Evolutionary conservation across 1,140 invertebrate species (phyloP).

Genomic region (Drosophila nebulosa): DNA sequence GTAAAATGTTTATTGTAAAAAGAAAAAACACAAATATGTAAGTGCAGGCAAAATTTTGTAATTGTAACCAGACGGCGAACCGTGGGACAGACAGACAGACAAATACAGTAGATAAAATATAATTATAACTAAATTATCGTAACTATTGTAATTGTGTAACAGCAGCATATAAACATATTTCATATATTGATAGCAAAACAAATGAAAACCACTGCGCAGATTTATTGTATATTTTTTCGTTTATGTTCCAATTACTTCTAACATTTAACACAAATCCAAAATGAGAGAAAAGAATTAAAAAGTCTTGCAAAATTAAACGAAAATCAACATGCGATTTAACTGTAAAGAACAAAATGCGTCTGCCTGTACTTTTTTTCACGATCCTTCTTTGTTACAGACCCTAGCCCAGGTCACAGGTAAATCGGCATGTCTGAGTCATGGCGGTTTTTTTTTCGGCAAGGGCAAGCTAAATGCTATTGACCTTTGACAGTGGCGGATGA

Average conservation of each 20-base stretch:
- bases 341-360: slow-evolving; percentile 22
- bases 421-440: slow-evolving; percentile 50
- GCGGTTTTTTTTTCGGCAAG: slow-evolving; percentile 22
- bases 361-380: slow-evolving; percentile 36
- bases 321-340: slow-evolving; percentile 35
- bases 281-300: slow-evolving; percentile 29
- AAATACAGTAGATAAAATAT: slow-evolving; percentile 34
- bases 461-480: slow-evolving; percentile 58
- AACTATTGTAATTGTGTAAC: slow-evolving; percentile 55
- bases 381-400: not conserved
- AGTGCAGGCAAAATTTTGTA: slow-evolving; percentile 19
- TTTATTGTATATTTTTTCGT: slow-evolving; percentile 54
- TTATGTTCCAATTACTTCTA: slow-evolving; percentile 28
- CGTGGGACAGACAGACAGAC: slow-evolving; percentile 6
- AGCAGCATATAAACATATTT: slow-evolving; percentile 29
- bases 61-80: slow-evolving; percentile 14
- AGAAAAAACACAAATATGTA: not conserved
- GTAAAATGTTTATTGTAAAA: slow-evolving; percentile 23
- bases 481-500: slow-evolving; percentile 39
- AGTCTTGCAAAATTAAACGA: slow-evolving; percentile 54
- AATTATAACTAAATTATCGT: slow-evolving; percentile 50
- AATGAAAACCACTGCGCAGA: slow-evolving; percentile 23
- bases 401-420: not conserved
- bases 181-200: slow-evolving; percentile 59
- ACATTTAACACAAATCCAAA: slow-evolving; percentile 16